Evolutionary conservation across 2,888 invertebrate genomes (phyloP), one percentile per base, ranked within the genome.

Genomic region (Meghimatium bilineatum): DNA sequence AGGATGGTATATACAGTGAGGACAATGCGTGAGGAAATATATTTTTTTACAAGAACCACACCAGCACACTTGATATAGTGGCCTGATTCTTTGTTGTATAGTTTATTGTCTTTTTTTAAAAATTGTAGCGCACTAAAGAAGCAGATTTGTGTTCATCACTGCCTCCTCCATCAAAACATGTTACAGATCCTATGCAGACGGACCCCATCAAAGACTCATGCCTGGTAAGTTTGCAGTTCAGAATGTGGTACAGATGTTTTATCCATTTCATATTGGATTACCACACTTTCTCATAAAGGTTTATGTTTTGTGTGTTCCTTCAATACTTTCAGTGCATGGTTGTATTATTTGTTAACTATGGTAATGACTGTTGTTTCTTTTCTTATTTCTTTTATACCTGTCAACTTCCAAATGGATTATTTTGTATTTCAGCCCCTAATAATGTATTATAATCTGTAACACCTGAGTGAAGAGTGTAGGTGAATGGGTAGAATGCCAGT

Each of bases 91-190:
- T n/a, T 56, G 56, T 77, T 63, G 77, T 38, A 77, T n/a, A 56
- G 29, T 63, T 44, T 10, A 52, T 49, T 52, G 38, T 38, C 36
- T 71, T 26, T 74, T 29, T 23, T 74, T n/a, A n/a, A n/a, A n/a
- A 77, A 36, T 82, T 77, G 14, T 85, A 82, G 85, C 38, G 56
- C 44, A 75, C 67, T 49, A 83, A 66, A 34, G 83, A 85, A 72
- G 32, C 81, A 38, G 77, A 44, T 66, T 74, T 26, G 32, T 83
- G 85, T 71, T 20, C 60, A 67, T 12, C 44, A 36, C 77, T 85
- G 23, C 80, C 83, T 36, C 38, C 78, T 26, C 83, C 83, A 71
- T 26, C 56, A 34, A 71, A 81, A 66, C 66, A 44, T 67, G 38
- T 77, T 49, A 75, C 66, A 69, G 75, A 85, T 56, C 75, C 82